Conservation (phyloP, 92 coral and sea anemone species). For the Desmophyllum pertusum region DNA sequence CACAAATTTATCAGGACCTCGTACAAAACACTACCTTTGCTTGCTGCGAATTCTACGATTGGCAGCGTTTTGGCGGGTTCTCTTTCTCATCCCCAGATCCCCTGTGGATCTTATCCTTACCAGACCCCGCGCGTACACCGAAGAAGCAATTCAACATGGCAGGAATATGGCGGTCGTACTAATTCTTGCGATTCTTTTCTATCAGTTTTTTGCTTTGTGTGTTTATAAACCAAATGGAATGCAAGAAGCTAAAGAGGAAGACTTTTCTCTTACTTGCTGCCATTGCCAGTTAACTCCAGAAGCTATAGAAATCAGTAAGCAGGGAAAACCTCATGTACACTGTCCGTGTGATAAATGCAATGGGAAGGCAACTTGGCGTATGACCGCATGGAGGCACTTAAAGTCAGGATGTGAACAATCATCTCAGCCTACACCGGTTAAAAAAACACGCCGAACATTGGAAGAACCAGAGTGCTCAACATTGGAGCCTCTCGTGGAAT, state of each 20-base stretch:
- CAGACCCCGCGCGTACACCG: slow-evolving; percentile 9
- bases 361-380: slow-evolving; percentile 58
- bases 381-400: slow-evolving; percentile 66
- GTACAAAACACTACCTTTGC: not conserved
- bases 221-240: slow-evolving; percentile 20
- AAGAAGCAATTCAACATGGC: too few relatives aligned
- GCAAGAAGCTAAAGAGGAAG: slow-evolving; percentile 27
- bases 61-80: not conserved
- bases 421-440: not conserved
- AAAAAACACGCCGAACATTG: slow-evolving; percentile 7
- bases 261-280: slow-evolving; percentile 45
- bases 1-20: too few relatives aligned
- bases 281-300: slow-evolving; percentile 46
- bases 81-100: too few relatives aligned
- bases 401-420: too few relatives aligned
- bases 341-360: slow-evolving; percentile 58
- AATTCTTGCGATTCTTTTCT: not conserved
- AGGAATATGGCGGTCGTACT: not conserved
- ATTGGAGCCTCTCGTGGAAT: slow-evolving; percentile 21
- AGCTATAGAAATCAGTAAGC: slow-evolving; percentile 45
- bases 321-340: slow-evolving; percentile 65
- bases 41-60: not conserved
- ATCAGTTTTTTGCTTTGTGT: too few relatives aligned
- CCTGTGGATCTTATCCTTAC: not conserved
- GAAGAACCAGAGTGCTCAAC: slow-evolving; percentile 14